Evolutionary conservation across 2,888 invertebrate species (phyloP), one percentile per base, ranked within the genome.

Genomic region (Tromatobia lineatoria): DNA sequence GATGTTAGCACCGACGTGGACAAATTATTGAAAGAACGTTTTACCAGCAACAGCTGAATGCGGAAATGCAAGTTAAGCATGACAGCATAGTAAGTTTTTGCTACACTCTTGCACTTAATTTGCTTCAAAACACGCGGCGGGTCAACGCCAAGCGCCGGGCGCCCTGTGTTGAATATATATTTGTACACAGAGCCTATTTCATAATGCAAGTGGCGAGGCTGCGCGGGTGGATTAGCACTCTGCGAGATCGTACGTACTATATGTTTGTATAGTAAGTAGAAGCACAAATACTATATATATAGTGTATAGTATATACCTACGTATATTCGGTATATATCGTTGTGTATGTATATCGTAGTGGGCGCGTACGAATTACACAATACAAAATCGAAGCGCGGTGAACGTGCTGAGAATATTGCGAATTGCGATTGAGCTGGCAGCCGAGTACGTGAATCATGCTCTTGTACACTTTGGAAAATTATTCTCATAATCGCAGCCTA

Each of bases 201-300:
- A 86, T 88, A 90, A 90, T 86, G 89, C 87, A 89, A 87, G 87
- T 87, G 87, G 23, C 76, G 64, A 23, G 52, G 52, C 20, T 20
- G 52, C 54, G 64, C 74, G 77, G 57, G 77, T 57, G 76, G 54
- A 57, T 77, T 77, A 66, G 38, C 52, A 50, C 69, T 47, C 45
- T 13, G 11, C 23, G 64, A 20, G 38, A 66, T 20, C 11, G 64
- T 45, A 66, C 18, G 18, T n/a, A 20, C 29, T 78, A 52, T 38
- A 66, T 11, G 23, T 45, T 47, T 73, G 25, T n/a, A 23, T 11
- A 13, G 38, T 23, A 57, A 11, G 4, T 59, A 25, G 15, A 38
- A 20, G 42, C 34, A 38, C 38, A 25, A 25, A 29, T 64, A 38
- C 4, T 29, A 4, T 78, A 38, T 23, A 66, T 11, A 45, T 42